These are phyloP conservation scores for Orestias chungarensis DNA, from an alignment of 2,797 vertebrate genomes.

Conservation along the genomic window DNA sequence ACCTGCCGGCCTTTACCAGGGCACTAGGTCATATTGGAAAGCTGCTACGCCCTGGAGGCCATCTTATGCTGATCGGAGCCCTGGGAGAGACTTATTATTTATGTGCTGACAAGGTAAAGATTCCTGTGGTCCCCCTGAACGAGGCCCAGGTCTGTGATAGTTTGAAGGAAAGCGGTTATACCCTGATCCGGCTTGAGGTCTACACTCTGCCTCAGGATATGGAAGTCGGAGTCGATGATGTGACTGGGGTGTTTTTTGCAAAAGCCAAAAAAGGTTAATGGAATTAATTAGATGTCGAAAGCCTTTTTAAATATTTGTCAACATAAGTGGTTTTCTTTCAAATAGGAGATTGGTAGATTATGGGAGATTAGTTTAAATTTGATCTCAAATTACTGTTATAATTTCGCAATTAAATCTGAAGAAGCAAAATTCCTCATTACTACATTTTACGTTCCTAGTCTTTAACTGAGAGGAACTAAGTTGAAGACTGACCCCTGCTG, in stretches of 20 bases:
- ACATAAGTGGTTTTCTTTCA: slow-evolving; percentile 1
- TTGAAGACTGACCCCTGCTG: slow-evolving; percentile 48
- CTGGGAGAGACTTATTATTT: slow-evolving; percentile 92
- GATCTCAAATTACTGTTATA: not conserved
- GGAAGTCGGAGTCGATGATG: slow-evolving; percentile 89
- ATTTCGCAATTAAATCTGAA: slow-evolving; percentile 1
- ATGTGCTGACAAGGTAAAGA: slow-evolving; percentile 82
- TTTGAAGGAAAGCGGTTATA: slow-evolving; percentile 78
- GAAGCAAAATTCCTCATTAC: not conserved
- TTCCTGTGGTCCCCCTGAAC: slow-evolving; percentile 85
- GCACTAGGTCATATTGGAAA: slow-evolving; percentile 84
- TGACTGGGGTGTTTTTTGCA: slow-evolving; percentile 88
- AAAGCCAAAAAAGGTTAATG: slow-evolving; percentile 82
- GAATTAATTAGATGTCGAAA: no score
- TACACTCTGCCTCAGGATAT: slow-evolving; percentile 86
- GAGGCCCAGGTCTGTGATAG: slow-evolving; percentile 84
- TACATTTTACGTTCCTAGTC: not conserved
- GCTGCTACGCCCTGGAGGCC: slow-evolving; percentile 84
- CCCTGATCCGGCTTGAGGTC: slow-evolving; percentile 82
- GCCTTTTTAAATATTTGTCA: no score
- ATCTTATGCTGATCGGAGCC: slow-evolving; percentile 89
- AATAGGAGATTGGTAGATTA: no score
- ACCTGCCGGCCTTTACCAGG: slow-evolving; percentile 80
- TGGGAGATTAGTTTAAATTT: not conserved
- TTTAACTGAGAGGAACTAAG: slow-evolving; percentile 19